Conservation (phyloP, 2,888 invertebrate genomes). For the Caenorhabditis panamensis region DNA sequence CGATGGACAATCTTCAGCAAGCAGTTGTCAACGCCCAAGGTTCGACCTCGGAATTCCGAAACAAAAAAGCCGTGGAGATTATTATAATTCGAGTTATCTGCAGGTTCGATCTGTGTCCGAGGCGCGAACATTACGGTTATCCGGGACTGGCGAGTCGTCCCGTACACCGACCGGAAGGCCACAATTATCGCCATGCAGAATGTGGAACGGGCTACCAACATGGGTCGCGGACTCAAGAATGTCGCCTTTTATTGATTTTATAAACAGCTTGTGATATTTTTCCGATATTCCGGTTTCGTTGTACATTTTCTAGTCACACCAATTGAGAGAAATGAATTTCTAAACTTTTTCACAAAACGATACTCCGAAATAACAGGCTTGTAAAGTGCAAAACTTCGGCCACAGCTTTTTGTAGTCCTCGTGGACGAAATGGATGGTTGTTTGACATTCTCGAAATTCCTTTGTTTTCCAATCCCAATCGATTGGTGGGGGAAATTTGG, state of each 20-base stretch:
- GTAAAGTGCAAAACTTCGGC: neutral
- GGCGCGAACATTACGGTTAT: conserved; percentile 52
- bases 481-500: neutral
- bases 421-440: conserved; percentile 5
- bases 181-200: conserved; percentile 51
- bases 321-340: neutral
- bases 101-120: conserved; percentile 51
- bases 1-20: conserved; percentile 56
- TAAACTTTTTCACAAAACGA: conserved; percentile 8
- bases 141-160: conserved; percentile 49
- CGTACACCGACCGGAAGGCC: conserved; percentile 49
- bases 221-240: conserved; percentile 37
- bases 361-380: conserved; percentile 17
- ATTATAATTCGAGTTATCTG: conserved; percentile 28
- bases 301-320: too few species aligned
- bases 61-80: conserved; percentile 4
- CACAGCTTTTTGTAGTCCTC: conserved; percentile 23
- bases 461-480: conserved; percentile 10
- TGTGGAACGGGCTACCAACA: conserved; percentile 41
- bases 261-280: neutral
- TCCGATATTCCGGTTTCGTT: neutral
- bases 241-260: conserved; percentile 28
- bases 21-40: conserved; percentile 42
- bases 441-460: conserved; percentile 6
- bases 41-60: conserved; percentile 19